Percentiles rank a stretch among this genome's conserved stretches.
Conservation (phyloP, 1,140 invertebrate species). For the Arion vulgaris region DNA sequence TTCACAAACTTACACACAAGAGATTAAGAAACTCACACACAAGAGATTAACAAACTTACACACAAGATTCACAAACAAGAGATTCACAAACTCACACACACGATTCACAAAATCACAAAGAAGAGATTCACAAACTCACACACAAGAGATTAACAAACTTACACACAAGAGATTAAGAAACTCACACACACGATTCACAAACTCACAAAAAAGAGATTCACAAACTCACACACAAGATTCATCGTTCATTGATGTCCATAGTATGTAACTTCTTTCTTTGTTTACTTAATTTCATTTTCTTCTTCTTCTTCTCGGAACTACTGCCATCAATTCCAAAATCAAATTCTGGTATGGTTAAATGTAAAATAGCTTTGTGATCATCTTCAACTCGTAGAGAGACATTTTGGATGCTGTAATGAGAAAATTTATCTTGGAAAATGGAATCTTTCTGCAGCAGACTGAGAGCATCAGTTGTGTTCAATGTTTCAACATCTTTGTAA, state of each 20-base stretch:
- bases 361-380: conserved; percentile 4
- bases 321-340: neutral
- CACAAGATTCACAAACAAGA: no score
- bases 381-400: neutral
- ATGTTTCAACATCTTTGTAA: conserved; percentile 3
- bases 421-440: conserved; percentile 12
- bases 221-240: neutral
- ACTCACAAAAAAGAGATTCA: no score
- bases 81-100: no score
- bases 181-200: no score
- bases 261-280: conserved; percentile 18
- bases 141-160: no score
- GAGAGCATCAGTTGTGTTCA: neutral
- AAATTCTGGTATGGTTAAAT: conserved; percentile 15
- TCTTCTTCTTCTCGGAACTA: conserved; percentile 1
- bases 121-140: no score
- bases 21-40: no score
- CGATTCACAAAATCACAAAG: no score
- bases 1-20: no score
- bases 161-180: no score
- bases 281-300: conserved; percentile 31
- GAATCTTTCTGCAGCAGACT: neutral
- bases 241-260: neutral
- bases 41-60: no score
- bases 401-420: neutral